Evolutionary conservation across 2,888 invertebrate genomes (phyloP).

Genomic region (Drepanosiphum platanoidis): DNA sequence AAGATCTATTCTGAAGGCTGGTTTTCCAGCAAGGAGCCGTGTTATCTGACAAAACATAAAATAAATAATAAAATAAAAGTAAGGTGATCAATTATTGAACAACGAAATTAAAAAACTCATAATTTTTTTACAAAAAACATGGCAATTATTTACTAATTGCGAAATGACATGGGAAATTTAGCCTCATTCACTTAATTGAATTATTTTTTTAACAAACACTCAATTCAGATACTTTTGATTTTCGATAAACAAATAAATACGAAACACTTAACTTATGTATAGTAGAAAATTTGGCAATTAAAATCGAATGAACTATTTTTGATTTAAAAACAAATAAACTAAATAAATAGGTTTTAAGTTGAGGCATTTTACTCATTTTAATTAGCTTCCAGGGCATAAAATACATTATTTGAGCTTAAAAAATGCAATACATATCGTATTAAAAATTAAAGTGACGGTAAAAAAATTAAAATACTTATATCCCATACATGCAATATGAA

Average conservation of each 20-base stretch:
- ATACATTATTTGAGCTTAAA: background rate
- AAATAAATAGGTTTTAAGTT: background rate
- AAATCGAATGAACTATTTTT: conserved; percentile 9
- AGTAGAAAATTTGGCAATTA: conserved; percentile 1
- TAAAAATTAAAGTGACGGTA: background rate
- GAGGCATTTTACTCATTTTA: conserved; percentile 8
- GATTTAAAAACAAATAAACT: background rate
- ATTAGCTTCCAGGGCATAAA: background rate
- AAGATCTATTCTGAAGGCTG: conserved; percentile 60
- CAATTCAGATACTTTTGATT: background rate
- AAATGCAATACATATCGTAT: background rate
- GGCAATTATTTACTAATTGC: conserved; percentile 1
- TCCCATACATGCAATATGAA: conserved; percentile 35
- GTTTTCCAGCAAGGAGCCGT: conserved; percentile 59
- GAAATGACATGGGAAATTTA: background rate
- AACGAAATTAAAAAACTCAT: background rate
- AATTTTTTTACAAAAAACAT: conserved; percentile 9
- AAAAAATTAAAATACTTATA: conserved; percentile 1
- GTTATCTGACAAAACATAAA: conserved; percentile 61
- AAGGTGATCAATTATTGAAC: conserved; percentile 1
- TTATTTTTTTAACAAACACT: background rate
- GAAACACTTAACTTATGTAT: conserved; percentile 29
- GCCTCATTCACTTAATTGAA: conserved; percentile 8
- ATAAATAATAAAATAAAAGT: conserved; percentile 53
- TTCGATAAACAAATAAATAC: conserved; percentile 22